Evolutionary conservation across 2,113 vertebrate genomes (phyloP), one percentile per base, ranked within the genome.

Genomic region (Coptodon bakossiorum): DNA sequence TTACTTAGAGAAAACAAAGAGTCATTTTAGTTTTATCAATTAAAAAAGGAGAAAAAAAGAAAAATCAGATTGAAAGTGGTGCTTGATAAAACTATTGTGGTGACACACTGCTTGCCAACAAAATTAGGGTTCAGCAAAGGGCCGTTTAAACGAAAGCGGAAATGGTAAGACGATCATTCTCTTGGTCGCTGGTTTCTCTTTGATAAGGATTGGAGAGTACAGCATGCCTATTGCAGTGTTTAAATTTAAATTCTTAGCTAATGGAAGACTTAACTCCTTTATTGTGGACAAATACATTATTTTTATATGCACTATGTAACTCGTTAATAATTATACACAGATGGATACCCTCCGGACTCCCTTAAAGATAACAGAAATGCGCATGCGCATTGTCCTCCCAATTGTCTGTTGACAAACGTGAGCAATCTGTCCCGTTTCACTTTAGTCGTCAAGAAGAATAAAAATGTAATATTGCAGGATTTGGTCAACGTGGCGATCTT

Each of bases 381-480:
- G 94, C 94, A 93, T 4, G 93, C 90, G 92, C 80, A 86, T 0
- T 1, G 7, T 1, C 27, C 6, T 19, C 14, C 4, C 54, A 52
- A 59, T 78, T 71, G 81, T 90, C 59, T 93, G 93, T 95, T 95
- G 95, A 93, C 93, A 94, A 91, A 91, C 29, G 91, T 92, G 89
- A 92, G 56, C 73, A n/a, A 22, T 9, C 82, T 71, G 80, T 86
- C 50, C 36, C 78, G n/a, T 68, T n/a, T 48, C 61, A 6, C 12
- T 56, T 22, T 38, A 52, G n/a, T 43, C 29, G 11, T 6, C 10
- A 52, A 71, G 6, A 57, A 68, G 31, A 90, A 36, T 83, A 87
- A 92, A 19, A 76, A 94, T 94, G 91, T 91, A 9, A 92, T 16
- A 88, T 71, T 2, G 2, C 14, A 6, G 48, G 53, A 40, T 52